Evolutionary conservation across 2,888 invertebrate genomes (phyloP).

Genomic region (Apamea sordens): DNA sequence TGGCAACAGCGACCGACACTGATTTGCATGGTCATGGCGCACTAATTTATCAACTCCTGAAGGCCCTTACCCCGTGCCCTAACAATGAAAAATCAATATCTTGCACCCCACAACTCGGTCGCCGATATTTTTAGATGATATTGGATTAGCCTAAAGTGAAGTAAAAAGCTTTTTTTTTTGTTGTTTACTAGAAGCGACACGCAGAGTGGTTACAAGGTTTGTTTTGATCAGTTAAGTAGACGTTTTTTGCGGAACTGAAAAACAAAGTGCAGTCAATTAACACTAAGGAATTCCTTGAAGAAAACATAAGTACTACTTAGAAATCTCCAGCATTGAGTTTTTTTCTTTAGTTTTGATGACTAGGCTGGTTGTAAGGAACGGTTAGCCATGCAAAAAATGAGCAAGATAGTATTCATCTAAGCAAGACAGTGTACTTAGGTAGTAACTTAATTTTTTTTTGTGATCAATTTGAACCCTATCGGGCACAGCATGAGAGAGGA

Average conservation of each 20-base stretch:
- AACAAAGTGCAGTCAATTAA: slow-evolving; percentile 41
- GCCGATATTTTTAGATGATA: slow-evolving; percentile 67
- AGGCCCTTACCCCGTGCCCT: slow-evolving; percentile 75
- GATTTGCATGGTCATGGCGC: slow-evolving; percentile 81
- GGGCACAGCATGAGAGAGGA: too few species aligned
- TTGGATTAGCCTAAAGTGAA: slow-evolving; percentile 59
- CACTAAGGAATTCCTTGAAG: slow-evolving; percentile 22
- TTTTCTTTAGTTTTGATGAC: not conserved
- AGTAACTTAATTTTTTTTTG: not conserved
- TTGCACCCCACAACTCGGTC: slow-evolving; percentile 68
- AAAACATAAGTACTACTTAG: slow-evolving; percentile 1
- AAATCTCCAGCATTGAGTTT: not conserved
- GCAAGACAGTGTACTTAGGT: not conserved
- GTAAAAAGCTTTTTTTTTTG: not conserved
- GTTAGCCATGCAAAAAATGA: not conserved
- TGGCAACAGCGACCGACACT: slow-evolving; percentile 58
- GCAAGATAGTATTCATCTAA: not conserved
- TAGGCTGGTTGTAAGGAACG: too few species aligned
- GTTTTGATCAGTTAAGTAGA: slow-evolving; percentile 27
- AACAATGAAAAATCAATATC: slow-evolving; percentile 83
- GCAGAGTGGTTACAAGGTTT: slow-evolving; percentile 40
- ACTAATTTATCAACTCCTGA: slow-evolving; percentile 81
- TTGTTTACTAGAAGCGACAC: slow-evolving; percentile 17
- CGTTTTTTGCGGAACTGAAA: slow-evolving; percentile 20
- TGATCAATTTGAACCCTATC: too few species aligned